These are phyloP conservation scores for Morpho helenor DNA, from an alignment of 2,888 invertebrate species.

Conservation along the genomic window DNA sequence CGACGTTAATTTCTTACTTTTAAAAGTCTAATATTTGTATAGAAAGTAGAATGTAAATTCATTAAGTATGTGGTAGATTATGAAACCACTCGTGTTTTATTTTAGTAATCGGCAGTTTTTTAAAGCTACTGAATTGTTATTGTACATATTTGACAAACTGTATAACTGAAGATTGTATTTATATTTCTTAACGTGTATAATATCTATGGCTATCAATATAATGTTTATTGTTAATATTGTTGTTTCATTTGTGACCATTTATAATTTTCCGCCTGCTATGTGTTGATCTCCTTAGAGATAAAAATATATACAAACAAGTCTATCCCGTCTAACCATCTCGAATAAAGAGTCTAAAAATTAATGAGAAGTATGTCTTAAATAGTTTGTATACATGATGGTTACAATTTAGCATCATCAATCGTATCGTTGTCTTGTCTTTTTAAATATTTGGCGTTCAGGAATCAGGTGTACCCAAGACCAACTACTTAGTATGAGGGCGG, in stretches of 20 bases:
- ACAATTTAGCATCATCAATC: no score
- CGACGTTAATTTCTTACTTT: not conserved
- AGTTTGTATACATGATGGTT: no score
- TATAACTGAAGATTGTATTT: conserved; percentile 54
- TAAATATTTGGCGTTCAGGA: no score
- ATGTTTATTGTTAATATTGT: conserved; percentile 63
- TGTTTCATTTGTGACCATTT: conserved; percentile 36
- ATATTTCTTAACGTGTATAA: conserved; percentile 66
- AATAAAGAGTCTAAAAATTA: no score
- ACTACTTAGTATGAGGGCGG: no score
- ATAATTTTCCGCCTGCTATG: no score
- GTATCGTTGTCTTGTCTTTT: no score
- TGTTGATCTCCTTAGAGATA: no score
- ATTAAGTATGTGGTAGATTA: conserved; percentile 18
- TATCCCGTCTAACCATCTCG: no score
- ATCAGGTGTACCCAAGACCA: no score
- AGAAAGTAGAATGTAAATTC: conserved; percentile 2
- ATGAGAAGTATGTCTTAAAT: no score
- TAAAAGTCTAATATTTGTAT: not conserved
- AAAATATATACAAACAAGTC: no score
- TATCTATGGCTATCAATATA: conserved; percentile 61
- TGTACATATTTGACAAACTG: conserved; percentile 40
- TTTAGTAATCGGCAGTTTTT: conserved; percentile 10
- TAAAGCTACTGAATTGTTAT: conserved; percentile 23
- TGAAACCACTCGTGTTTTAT: conserved; percentile 5